phyloP scores from a whole-genome alignment of 2,888 invertebrate genomes.

The Philaethria dido region DNA sequence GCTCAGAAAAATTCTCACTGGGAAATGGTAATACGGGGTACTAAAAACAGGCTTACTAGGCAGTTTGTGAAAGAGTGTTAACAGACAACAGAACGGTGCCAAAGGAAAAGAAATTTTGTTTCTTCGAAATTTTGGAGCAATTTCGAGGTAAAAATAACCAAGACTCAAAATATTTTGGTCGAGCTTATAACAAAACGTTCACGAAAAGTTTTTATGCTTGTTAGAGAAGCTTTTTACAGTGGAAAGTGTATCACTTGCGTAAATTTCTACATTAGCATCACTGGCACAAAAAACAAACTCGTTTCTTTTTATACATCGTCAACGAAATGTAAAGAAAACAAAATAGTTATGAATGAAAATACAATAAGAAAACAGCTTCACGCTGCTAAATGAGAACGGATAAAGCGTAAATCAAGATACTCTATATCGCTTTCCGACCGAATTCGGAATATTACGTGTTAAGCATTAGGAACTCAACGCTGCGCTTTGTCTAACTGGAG shows the following conservation, averaged over 20 bases:
- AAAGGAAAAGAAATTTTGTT: constrained; percentile 28
- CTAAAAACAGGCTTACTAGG: constrained; percentile 38
- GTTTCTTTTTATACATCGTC: neutral
- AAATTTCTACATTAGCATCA: neutral
- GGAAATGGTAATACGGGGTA: constrained; percentile 35
- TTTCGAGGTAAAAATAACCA: constrained; percentile 18
- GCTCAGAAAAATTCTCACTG: constrained; percentile 24
- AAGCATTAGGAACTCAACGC: too few species aligned
- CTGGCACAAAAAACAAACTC: neutral
- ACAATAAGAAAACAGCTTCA: too few species aligned
- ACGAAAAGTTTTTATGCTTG: constrained; percentile 31
- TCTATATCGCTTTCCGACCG: too few species aligned
- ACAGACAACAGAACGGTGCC: neutral
- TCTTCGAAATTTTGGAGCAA: neutral
- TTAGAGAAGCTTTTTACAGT: constrained; percentile 21
- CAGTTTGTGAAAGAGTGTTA: constrained; percentile 28
- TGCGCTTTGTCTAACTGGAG: too few species aligned
- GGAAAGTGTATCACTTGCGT: constrained; percentile 16
- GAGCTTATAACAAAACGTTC: constrained; percentile 27
- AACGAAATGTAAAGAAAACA: neutral
- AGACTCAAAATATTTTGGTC: constrained; percentile 31
- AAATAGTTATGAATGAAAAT: neutral
- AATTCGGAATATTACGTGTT: too few species aligned
- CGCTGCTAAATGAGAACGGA: too few species aligned
- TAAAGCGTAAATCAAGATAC: too few species aligned